Percentiles rank a stretch among this genome's conserved stretches.
Conservation (phyloP, 2,113 vertebrate genomes). For the Saguinus midas region DNA sequence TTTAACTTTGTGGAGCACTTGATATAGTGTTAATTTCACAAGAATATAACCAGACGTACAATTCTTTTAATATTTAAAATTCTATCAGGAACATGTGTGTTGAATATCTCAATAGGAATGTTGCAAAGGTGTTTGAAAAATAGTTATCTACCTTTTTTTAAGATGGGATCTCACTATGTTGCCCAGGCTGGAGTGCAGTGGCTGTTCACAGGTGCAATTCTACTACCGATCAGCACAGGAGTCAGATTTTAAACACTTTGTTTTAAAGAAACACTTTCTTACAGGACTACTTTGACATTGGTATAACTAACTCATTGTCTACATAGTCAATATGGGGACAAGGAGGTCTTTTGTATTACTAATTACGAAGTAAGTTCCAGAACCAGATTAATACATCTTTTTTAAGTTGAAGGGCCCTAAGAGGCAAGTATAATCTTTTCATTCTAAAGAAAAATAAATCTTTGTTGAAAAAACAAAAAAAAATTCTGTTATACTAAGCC, state of each 20-base stretch:
- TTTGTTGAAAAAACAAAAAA: not conserved
- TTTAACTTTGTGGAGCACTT: conserved; percentile 71
- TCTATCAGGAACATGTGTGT: conserved; percentile 67
- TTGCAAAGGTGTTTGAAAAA: conserved; percentile 43
- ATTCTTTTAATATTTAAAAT: conserved; percentile 75
- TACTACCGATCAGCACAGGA: too few species aligned
- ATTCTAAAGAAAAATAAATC: not conserved
- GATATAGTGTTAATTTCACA: conserved; percentile 78
- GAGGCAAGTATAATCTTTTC: not conserved
- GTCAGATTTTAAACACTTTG: too few species aligned
- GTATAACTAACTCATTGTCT: not conserved
- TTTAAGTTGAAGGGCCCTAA: not conserved
- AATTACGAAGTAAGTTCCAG: conserved; percentile 25
- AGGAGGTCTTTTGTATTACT: not conserved
- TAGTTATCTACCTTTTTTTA: not conserved
- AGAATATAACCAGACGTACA: conserved; percentile 78
- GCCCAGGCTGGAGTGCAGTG: too few species aligned
- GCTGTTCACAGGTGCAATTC: too few species aligned
- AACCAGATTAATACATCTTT: not conserved
- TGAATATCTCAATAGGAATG: conserved; percentile 20
- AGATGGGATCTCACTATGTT: too few species aligned
- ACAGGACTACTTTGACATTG: not conserved
- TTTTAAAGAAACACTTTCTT: conserved; percentile 46
- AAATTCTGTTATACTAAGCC: not conserved
- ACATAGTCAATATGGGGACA: not conserved